phyloP scores from a whole-genome alignment of 2,888 invertebrate species.

The Pammene fasciana region DNA sequence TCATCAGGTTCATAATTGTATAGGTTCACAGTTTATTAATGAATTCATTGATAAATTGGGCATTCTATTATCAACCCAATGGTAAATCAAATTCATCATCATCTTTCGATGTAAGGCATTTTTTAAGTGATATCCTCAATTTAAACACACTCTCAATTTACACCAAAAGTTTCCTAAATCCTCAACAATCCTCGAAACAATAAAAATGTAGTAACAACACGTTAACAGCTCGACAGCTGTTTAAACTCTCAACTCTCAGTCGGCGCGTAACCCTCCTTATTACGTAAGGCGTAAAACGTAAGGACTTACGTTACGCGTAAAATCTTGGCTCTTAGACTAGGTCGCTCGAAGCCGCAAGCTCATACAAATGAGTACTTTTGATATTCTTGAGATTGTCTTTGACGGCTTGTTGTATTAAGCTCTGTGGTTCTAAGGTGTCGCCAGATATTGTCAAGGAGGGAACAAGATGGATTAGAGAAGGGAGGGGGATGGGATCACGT shows the following conservation, averaged over 20 bases:
- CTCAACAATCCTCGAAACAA: slow-evolving; percentile 7
- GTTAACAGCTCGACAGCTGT: slow-evolving; percentile 35
- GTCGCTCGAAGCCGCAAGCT: not conserved
- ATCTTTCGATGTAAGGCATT: too few species aligned
- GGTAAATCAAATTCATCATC: too few species aligned
- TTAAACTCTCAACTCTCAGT: slow-evolving; percentile 40
- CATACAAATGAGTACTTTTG: slow-evolving; percentile 5
- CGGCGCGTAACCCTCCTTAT: slow-evolving; percentile 58
- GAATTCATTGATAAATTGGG: too few species aligned
- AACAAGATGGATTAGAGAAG: too few species aligned
- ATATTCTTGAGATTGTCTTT: not conserved
- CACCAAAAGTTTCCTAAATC: not conserved
- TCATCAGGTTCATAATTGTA: too few species aligned
- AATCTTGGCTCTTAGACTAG: slow-evolving; percentile 62
- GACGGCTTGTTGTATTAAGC: too few species aligned
- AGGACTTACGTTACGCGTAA: slow-evolving; percentile 65
- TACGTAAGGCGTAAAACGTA: slow-evolving; percentile 53
- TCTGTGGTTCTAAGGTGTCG: too few species aligned
- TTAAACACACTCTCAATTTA: not conserved
- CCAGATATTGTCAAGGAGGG: too few species aligned
- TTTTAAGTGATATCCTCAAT: not conserved
- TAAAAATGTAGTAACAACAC: slow-evolving; percentile 28
- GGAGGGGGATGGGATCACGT: too few species aligned
- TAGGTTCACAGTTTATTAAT: too few species aligned
- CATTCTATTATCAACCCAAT: too few species aligned